These are phyloP conservation scores for Lophius piscatorius DNA, from an alignment of 2,113 vertebrate species.

Conservation along the genomic window DNA sequence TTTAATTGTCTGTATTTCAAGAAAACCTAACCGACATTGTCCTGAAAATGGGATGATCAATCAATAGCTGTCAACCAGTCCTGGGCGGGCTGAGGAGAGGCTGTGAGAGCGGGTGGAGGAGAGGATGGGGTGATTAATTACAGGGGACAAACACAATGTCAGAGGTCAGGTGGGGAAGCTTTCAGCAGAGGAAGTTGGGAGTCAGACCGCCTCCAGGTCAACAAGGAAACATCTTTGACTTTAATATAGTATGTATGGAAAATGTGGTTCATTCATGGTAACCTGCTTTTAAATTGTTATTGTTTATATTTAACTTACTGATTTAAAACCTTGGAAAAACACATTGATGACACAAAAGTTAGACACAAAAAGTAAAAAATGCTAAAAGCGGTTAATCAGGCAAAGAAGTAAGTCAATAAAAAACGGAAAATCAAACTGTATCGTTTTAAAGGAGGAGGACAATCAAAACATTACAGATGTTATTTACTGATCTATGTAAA, in stretches of 20 bases:
- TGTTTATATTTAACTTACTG: neutral
- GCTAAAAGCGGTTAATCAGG: too few species aligned
- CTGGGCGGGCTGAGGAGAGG: slow-evolving; percentile 35
- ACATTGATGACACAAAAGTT: too few species aligned
- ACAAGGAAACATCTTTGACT: slow-evolving; percentile 21
- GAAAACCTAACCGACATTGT: too few species aligned
- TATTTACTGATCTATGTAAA: too few species aligned
- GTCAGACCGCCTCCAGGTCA: slow-evolving; percentile 34
- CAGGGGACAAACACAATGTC: slow-evolving; percentile 80
- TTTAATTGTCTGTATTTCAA: too few species aligned
- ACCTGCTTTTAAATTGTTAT: neutral
- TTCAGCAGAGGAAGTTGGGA: slow-evolving; percentile 58
- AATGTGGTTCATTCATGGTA: neutral
- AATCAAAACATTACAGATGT: too few species aligned
- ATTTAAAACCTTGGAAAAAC: too few species aligned
- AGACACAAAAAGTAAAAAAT: too few species aligned
- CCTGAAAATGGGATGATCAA: slow-evolving; percentile 78
- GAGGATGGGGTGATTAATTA: slow-evolving; percentile 82
- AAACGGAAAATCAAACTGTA: too few species aligned
- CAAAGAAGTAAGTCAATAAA: too few species aligned
- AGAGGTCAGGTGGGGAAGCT: slow-evolving; percentile 72
- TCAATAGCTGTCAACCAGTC: slow-evolving; percentile 75
- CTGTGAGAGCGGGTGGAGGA: slow-evolving; percentile 55
- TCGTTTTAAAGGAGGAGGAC: too few species aligned
- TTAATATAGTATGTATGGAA: neutral